Base-by-base conservation (phyloP, 2,113 vertebrate genomes). In the Semnornis frantzii region DNA sequence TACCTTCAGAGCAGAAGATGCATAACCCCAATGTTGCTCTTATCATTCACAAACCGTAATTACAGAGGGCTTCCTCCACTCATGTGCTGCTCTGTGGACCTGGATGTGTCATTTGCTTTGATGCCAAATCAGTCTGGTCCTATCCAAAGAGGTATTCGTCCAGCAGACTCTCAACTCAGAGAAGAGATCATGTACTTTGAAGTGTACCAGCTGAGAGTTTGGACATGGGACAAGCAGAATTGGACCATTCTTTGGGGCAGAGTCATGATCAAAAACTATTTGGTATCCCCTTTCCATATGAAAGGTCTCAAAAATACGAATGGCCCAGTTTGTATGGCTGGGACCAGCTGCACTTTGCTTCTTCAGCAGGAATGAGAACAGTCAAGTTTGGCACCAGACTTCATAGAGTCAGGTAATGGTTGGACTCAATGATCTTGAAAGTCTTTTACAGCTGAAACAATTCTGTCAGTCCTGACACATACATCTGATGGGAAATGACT, bases 41-140 rank as follows among this genome's bases (percentile, higher is more conserved):
- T 5, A 4, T 12, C 65, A 12, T 17, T 31, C 48, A 57, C 30
- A 86, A 50, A 24, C 27, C 4, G 4, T 44, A 84, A 81, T 69
- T 75, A 81, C 12, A 91, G 39, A 76, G 37, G 27, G 10, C 21
- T 72, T 79, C 72, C 42, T 72, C 39, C 39, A 23, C 39, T 42
- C 17, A 1, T 19, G 37, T 1, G 0, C 44, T 30, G 33, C 4
- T 8, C 46, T 60, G 62, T 1, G 1, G 81, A 69, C 46, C 4
- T 62, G 77, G 28, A 17, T 37, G 20, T 44, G 72, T 5, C 12
- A 0, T 73, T n/a, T 8, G 2, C 14, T 90, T 78, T 70, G 80
- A 52, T 20, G 52, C 12, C 27, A 34, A n/a, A 84, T 20, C 27
- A 5, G 2, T 31, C 54, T 37, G 39, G 18, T 23, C 15, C 62